Base-by-base conservation (phyloP, 2,888 invertebrate species). In the Phaonia tiefii region DNA sequence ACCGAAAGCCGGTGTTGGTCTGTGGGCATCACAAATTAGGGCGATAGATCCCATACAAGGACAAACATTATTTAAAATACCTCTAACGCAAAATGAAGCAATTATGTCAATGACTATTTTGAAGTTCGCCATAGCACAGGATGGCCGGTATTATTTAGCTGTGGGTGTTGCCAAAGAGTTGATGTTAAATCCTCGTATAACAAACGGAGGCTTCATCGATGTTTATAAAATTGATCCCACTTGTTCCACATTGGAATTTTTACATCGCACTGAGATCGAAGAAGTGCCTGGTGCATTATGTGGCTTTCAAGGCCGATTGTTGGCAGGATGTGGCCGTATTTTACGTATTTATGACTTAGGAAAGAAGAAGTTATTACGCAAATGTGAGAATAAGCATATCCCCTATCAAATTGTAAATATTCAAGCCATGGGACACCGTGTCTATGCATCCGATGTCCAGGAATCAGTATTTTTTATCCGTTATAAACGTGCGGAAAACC, bases 331-430 rank as follows among this genome's bases (percentile, higher is more conserved):
- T 13, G 99, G 99, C 0, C 94, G 95, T 80, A 95, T 96, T 92
- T 91, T 99, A 25, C 92, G 99, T 70, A 93, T 99, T 44, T 99
- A 99, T 89, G 99, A 99, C 89, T 93, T 99, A 87, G 99, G 99
- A 76, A 97, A 97, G 83, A 97, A 99, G 90, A 99, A 99, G 90
- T 92, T 99, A 75, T 91, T 99, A 58, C 93, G 99, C 70, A 99
- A 99, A 92, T 99, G 99, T 91, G 99, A 99, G 91, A 99, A 99
- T 87, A 91, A 93, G 94, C 98, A 99, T 92, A 96, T 99, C 91
- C 99, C 99, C 13, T 98, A 99, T 90, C 94, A 96, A 84, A 97
- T 99, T 84, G 96, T 97, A 0, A 96, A 96, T 85, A 96, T 99
- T 83, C 96, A 98, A 90, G 96, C 98, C 0, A 95, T 98, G 91